These are phyloP conservation scores for Chaetodon auriga DNA, from an alignment of 2,113 vertebrate genomes.

Conservation along the genomic window DNA sequence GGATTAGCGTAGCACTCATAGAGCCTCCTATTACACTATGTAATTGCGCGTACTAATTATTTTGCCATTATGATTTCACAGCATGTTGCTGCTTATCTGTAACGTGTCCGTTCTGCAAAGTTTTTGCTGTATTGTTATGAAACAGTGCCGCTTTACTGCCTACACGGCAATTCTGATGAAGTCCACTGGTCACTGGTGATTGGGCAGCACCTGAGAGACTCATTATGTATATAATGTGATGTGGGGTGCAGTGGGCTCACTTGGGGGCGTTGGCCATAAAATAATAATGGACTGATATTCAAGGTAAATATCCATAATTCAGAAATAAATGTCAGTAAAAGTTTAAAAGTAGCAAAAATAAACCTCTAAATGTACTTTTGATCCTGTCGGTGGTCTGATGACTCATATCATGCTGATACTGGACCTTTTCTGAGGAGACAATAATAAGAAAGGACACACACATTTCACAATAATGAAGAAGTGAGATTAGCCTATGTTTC, in stretches of 20 bases:
- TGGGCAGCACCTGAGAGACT: no score
- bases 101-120: slow-evolving; percentile 54
- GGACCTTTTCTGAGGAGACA: background rate
- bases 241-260: no score
- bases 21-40: slow-evolving; percentile 61
- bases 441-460: background rate
- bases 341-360: background rate
- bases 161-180: background rate
- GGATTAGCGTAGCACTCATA: slow-evolving; percentile 46
- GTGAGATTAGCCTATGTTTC: slow-evolving; percentile 24
- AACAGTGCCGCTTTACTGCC: slow-evolving; percentile 28
- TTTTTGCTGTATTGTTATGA: slow-evolving; percentile 28
- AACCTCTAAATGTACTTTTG: background rate
- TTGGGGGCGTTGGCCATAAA: no score
- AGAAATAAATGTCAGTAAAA: background rate
- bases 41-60: slow-evolving; percentile 76
- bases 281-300: background rate
- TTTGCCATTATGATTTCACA: slow-evolving; percentile 74
- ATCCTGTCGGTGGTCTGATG: background rate
- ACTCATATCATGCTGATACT: background rate
- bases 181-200: no score
- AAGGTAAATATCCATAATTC: background rate
- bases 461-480: slow-evolving; percentile 13
- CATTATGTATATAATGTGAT: no score
- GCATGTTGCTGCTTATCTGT: slow-evolving; percentile 63